Conservation (phyloP, 2,888 invertebrate species). For the Steinernema carpocapsae region DNA sequence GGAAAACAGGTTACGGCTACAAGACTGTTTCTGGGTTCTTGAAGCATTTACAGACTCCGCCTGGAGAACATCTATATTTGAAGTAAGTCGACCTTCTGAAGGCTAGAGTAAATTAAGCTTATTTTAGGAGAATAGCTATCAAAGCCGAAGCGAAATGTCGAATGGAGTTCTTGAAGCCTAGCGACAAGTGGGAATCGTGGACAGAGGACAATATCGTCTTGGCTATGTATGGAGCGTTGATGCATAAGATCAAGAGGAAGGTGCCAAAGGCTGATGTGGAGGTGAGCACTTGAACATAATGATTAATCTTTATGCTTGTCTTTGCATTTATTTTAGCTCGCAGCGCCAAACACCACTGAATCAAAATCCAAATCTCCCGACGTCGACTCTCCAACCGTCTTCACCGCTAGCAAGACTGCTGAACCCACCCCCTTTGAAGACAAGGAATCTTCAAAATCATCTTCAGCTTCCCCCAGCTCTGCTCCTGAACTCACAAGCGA, state of each 20-base stretch:
- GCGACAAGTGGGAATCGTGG: constrained; percentile 50
- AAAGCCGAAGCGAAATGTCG: constrained; percentile 3
- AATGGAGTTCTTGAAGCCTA: constrained; percentile 42
- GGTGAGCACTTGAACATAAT: neutral
- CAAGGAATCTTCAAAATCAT: too few species aligned
- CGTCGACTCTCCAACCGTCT: neutral
- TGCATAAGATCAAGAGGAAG: constrained; percentile 12
- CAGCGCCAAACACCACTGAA: neutral
- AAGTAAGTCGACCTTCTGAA: constrained; percentile 40
- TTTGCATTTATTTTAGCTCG: neutral
- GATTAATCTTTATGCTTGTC: neutral
- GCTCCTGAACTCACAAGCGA: too few species aligned
- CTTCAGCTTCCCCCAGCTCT: too few species aligned
- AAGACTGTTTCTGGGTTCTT: constrained; percentile 53
- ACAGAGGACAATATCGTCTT: constrained; percentile 51
- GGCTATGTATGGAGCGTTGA: constrained; percentile 39
- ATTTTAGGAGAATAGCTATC: constrained; percentile 6
- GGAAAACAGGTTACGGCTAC: constrained; percentile 57
- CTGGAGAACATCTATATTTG: constrained; percentile 52
- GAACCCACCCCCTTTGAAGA: too few species aligned
- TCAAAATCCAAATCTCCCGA: constrained; percentile 5
- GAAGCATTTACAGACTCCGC: constrained; percentile 49
- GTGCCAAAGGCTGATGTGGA: neutral
- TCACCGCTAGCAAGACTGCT: neutral
- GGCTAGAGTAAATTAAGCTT: neutral